Conservation (phyloP, 64 coral and sea anemone species). For the Montipora efflorescens region DNA sequence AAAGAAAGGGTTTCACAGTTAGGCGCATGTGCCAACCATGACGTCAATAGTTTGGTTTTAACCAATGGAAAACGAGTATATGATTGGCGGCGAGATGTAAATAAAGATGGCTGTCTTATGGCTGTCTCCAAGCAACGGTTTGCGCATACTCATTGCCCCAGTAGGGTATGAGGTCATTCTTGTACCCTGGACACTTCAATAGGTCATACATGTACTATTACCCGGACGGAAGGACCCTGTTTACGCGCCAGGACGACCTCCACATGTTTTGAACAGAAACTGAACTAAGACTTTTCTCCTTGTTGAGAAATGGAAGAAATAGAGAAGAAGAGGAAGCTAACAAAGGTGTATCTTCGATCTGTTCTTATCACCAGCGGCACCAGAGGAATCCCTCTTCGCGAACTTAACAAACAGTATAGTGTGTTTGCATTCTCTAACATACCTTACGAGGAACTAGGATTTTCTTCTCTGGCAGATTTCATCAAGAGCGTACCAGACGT, state of each 20-base stretch:
- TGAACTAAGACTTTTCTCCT: background rate
- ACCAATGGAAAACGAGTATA: too few species aligned
- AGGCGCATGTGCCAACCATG: too few species aligned
- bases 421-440: conserved; percentile 71
- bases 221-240: background rate
- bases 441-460: conserved; percentile 80
- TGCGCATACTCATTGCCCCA: too few species aligned
- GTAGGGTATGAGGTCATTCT: too few species aligned
- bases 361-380: conserved; percentile 86
- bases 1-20: too few species aligned
- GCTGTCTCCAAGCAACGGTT: too few species aligned
- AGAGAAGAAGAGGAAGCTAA: conserved; percentile 62
- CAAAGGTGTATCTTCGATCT: conserved; percentile 84
- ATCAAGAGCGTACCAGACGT: conserved; percentile 84
- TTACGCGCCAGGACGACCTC: background rate
- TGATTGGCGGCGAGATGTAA: too few species aligned
- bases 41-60: too few species aligned
- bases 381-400: conserved; percentile 71
- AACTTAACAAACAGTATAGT: conserved; percentile 74
- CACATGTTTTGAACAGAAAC: background rate
- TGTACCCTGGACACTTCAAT: too few species aligned
- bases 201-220: background rate
- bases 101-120: too few species aligned
- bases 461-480: conserved; percentile 70
- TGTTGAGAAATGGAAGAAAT: conserved; percentile 81